Evolutionary conservation across 2,797 vertebrate species (phyloP).

Genomic region (Chanos chanos): DNA sequence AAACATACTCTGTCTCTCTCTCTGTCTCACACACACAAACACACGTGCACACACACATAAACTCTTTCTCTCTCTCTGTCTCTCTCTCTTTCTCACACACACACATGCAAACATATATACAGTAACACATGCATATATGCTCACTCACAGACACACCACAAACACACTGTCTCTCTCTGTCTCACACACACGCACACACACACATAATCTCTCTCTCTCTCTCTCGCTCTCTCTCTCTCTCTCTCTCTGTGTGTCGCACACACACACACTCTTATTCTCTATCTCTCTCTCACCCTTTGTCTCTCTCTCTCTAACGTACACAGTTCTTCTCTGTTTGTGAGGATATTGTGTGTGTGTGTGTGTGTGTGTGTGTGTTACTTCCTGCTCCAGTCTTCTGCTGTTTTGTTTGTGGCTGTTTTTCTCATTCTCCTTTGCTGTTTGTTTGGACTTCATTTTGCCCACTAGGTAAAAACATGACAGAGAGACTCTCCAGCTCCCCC

Average conservation of each 20-base stretch:
- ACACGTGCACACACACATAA: neutral
- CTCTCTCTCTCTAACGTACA: too few species aligned
- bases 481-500: conserved; percentile 20
- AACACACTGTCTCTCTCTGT: too few species aligned
- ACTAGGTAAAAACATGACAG: conserved; percentile 59
- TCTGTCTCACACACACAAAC: too few species aligned
- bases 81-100: neutral
- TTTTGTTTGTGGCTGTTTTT: conserved; percentile 16
- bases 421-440: conserved; percentile 52
- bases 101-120: conserved; percentile 19
- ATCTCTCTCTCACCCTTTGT: too few species aligned
- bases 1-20: too few species aligned
- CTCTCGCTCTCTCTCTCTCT: too few species aligned
- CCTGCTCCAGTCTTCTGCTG: conserved; percentile 21
- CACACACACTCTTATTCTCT: too few species aligned
- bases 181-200: conserved; percentile 40
- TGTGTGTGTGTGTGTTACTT: too few species aligned
- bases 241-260: too few species aligned
- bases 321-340: too few species aligned
- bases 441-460: conserved; percentile 60
- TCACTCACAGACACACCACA: conserved; percentile 33
- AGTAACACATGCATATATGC: conserved; percentile 40
- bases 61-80: neutral
- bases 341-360: too few species aligned
- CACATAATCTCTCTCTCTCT: too few species aligned